phyloP scores from a whole-genome alignment of 1,140 invertebrate genomes.

The Diachasma alloeum region DNA sequence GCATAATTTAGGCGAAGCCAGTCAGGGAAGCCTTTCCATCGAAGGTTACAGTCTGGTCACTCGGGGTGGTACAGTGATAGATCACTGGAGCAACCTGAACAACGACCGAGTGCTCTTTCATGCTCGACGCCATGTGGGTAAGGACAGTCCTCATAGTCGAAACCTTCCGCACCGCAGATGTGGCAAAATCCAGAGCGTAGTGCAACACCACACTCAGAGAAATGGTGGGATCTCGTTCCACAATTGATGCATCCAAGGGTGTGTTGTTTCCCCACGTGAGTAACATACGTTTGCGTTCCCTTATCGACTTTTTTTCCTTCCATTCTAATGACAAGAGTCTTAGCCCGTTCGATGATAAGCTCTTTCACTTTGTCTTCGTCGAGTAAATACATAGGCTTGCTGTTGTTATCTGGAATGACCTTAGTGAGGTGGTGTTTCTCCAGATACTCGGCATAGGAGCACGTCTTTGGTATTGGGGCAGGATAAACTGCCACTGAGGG shows the following conservation, averaged over 20 bases:
- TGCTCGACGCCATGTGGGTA: background rate
- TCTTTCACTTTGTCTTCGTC: background rate
- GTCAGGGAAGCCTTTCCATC: background rate
- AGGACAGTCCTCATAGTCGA: background rate
- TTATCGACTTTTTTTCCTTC: background rate
- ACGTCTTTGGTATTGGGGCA: no score
- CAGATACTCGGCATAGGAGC: no score
- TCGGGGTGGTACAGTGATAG: background rate
- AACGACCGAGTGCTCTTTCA: background rate
- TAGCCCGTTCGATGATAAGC: slow-evolving; percentile 10
- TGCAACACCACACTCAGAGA: slow-evolving; percentile 15
- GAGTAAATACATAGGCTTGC: background rate
- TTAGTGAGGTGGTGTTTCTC: no score
- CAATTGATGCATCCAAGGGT: slow-evolving; percentile 7
- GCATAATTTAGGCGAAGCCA: slow-evolving; percentile 10
- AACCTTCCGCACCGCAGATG: background rate
- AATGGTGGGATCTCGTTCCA: background rate
- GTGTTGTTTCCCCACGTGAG: slow-evolving; percentile 10
- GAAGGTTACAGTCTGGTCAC: background rate
- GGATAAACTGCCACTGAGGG: no score
- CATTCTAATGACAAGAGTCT: background rate
- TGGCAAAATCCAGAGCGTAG: slow-evolving; percentile 14
- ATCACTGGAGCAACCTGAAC: background rate
- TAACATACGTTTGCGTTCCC: slow-evolving; percentile 15
- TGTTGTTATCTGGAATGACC: background rate